These are phyloP conservation scores for Morpho helenor DNA, from an alignment of 2,888 invertebrate genomes.

Conservation along the genomic window DNA sequence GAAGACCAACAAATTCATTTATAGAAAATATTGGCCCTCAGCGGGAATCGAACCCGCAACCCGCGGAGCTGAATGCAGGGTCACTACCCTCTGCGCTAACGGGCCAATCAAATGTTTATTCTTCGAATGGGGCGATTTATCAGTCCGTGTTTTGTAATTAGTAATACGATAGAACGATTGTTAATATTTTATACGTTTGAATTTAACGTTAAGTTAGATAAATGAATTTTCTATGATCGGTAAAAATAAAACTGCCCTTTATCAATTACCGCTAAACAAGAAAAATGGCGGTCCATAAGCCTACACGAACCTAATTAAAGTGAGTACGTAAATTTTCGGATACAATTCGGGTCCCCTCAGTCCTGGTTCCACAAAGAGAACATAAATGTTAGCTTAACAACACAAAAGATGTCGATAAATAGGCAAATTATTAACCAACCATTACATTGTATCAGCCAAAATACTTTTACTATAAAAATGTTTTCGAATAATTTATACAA, in stretches of 20 bases:
- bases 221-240: constrained; percentile 8
- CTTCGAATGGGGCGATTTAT: no score
- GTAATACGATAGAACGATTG: background rate
- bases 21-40: no score
- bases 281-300: constrained; percentile 71
- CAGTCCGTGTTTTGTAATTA: no score
- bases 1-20: no score
- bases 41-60: no score
- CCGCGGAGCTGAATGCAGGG: no score
- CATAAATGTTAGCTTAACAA: background rate
- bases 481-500: no score
- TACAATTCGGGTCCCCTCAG: constrained; percentile 42
- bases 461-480: no score
- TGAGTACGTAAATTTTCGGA: constrained; percentile 68
- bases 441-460: no score
- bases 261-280: constrained; percentile 76
- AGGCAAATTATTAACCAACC: no score
- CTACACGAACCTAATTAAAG: constrained; percentile 71
- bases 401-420: background rate
- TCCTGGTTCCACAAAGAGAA: background rate
- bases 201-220: background rate
- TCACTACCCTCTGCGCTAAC: no score
- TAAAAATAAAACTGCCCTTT: constrained; percentile 46
- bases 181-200: background rate
- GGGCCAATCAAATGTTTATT: no score